phyloP scores from a whole-genome alignment of 2,888 invertebrate species.

The Metacarcinus magister region DNA sequence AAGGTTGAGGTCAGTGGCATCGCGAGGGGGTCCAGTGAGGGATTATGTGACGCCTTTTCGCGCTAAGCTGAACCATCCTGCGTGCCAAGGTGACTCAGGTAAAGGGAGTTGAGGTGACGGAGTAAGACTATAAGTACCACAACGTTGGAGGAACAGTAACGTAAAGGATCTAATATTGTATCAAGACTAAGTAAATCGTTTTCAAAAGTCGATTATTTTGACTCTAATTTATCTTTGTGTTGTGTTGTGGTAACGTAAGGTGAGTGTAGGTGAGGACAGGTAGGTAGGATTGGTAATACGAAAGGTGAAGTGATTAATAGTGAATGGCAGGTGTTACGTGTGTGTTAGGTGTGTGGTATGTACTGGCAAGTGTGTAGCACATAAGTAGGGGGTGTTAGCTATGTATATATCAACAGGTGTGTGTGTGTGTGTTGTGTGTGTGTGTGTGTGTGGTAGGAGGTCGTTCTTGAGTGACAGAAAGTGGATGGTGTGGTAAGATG shows the following conservation, averaged over 20 bases:
- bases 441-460: neutral
- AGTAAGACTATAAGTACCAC: neutral
- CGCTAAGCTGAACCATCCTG: neutral
- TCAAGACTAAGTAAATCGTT: neutral
- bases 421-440: too few relatives aligned
- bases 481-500: neutral
- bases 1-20: conserved; percentile 37
- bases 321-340: neutral
- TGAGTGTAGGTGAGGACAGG: too few relatives aligned
- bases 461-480: neutral
- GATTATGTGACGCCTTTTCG: conserved; percentile 21
- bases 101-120: neutral
- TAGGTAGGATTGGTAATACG: too few relatives aligned
- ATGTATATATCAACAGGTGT: too few relatives aligned
- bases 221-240: neutral
- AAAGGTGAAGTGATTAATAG: too few relatives aligned
- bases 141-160: neutral
- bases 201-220: neutral
- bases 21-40: neutral
- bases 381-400: too few relatives aligned
- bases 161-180: neutral
- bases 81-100: neutral
- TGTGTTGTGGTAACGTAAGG: neutral
- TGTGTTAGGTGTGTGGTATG: neutral
- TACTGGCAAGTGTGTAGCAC: too few relatives aligned